These are phyloP conservation scores for Chelonus formosanus DNA, from an alignment of 2,888 invertebrate genomes.

Conservation along the genomic window DNA sequence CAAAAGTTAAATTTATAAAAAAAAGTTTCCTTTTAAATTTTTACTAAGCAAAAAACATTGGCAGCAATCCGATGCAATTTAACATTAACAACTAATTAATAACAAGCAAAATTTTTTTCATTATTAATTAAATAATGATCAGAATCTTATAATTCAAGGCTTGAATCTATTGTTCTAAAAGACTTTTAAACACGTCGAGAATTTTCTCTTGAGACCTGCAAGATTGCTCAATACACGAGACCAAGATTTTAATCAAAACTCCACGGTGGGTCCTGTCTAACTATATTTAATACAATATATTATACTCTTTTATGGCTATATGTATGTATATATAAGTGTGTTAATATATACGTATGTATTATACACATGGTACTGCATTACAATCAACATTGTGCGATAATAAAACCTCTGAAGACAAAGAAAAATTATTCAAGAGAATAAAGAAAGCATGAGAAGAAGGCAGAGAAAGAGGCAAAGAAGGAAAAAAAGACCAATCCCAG, in stretches of 20 bases:
- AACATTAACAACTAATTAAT: too few relatives aligned
- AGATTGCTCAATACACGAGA: constrained; percentile 48
- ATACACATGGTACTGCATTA: neutral
- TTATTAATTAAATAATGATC: neutral
- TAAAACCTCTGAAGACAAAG: too few relatives aligned
- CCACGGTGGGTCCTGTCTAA: constrained; percentile 30
- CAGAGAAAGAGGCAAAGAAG: constrained; percentile 33
- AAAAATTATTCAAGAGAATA: too few relatives aligned
- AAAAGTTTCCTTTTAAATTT: too few relatives aligned
- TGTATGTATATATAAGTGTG: neutral
- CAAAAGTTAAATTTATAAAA: too few relatives aligned
- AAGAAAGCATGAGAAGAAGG: too few relatives aligned
- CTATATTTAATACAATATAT: neutral
- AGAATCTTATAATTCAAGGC: too few relatives aligned
- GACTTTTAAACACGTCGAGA: neutral
- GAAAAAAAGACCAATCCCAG: constrained; percentile 30
- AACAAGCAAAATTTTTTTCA: neutral
- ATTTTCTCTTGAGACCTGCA: constrained; percentile 46
- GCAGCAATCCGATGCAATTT: too few relatives aligned
- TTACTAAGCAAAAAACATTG: too few relatives aligned
- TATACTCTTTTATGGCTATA: too few relatives aligned
- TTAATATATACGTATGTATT: neutral
- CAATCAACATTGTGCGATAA: too few relatives aligned
- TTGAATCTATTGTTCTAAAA: neutral
- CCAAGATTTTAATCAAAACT: constrained; percentile 24